Conservation (phyloP, 1,140 invertebrate genomes). For the Drosophila novamexicana region DNA sequence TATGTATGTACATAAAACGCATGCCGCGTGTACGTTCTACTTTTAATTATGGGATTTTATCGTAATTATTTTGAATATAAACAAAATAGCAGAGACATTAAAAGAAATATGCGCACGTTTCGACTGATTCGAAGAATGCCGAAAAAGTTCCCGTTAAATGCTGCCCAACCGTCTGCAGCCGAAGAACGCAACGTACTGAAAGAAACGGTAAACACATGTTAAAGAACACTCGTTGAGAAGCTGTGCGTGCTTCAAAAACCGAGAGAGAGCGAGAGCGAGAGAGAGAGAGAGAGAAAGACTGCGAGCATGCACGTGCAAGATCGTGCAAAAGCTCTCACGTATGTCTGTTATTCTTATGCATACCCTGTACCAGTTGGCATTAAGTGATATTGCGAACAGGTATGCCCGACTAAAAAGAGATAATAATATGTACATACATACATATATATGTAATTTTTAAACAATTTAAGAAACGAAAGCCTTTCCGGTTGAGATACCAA, state of each 20-base stretch:
- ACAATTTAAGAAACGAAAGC: no score
- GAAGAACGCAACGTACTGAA: constrained; percentile 62
- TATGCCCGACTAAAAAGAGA: background rate
- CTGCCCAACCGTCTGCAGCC: constrained; percentile 50
- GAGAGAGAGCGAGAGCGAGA: constrained; percentile 2
- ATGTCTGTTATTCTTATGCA: constrained; percentile 9
- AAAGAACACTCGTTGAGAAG: constrained; percentile 35
- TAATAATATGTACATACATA: no score
- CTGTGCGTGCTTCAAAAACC: constrained; percentile 26
- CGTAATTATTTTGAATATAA: constrained; percentile 64
- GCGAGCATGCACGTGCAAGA: constrained; percentile 40
- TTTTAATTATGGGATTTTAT: constrained; percentile 67
- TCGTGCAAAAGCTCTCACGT: constrained; percentile 34
- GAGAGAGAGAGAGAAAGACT: background rate
- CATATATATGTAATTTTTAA: no score
- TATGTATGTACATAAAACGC: constrained; percentile 12
- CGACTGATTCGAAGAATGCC: constrained; percentile 36
- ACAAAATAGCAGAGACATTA: constrained; percentile 46
- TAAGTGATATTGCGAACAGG: background rate
- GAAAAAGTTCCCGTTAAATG: constrained; percentile 39
- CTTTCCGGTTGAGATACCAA: no score
- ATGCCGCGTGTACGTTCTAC: constrained; percentile 46
- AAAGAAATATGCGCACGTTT: constrained; percentile 61
- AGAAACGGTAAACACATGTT: constrained; percentile 45
- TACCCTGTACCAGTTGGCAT: background rate